Evolutionary conservation across 2,888 invertebrate genomes (phyloP).

Genomic region (Lycaena phlaeas): DNA sequence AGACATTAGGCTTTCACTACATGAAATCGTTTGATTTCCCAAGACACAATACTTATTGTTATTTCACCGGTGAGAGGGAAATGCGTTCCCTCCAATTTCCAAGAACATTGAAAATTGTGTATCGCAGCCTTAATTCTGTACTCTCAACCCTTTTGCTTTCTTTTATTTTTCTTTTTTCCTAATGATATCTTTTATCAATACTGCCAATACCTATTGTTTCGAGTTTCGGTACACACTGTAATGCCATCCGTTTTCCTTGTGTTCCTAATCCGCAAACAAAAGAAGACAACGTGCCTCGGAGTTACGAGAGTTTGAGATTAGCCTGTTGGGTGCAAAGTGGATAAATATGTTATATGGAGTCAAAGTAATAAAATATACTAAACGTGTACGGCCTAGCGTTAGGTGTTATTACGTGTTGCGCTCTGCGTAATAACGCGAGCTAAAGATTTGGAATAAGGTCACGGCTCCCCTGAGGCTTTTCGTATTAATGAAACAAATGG

Average conservation of each 20-base stretch:
- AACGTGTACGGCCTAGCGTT: background rate
- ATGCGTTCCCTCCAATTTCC: too few species aligned
- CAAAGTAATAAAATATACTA: conserved; percentile 1
- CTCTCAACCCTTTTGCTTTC: too few species aligned
- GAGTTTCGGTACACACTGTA: too few species aligned
- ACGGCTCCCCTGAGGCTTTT: conserved; percentile 13
- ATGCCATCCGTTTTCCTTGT: background rate
- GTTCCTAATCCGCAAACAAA: conserved; percentile 2
- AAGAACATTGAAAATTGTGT: too few species aligned
- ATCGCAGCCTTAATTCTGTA: too few species aligned
- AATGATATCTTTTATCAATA: too few species aligned
- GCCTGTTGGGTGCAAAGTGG: background rate
- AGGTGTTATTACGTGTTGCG: conserved; percentile 9
- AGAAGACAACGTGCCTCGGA: background rate
- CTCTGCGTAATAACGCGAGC: conserved; percentile 17
- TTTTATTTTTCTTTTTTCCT: too few species aligned
- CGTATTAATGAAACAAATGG: conserved; percentile 13
- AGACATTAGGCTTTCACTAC: too few species aligned
- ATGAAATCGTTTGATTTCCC: too few species aligned
- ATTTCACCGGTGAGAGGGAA: too few species aligned
- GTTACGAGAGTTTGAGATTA: background rate
- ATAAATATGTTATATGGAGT: background rate
- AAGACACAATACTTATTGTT: too few species aligned
- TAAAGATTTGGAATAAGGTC: conserved; percentile 17
- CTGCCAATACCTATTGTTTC: too few species aligned